Evolutionary conservation across 2,113 vertebrate genomes (phyloP).

Genomic region (Natator depressus): DNA sequence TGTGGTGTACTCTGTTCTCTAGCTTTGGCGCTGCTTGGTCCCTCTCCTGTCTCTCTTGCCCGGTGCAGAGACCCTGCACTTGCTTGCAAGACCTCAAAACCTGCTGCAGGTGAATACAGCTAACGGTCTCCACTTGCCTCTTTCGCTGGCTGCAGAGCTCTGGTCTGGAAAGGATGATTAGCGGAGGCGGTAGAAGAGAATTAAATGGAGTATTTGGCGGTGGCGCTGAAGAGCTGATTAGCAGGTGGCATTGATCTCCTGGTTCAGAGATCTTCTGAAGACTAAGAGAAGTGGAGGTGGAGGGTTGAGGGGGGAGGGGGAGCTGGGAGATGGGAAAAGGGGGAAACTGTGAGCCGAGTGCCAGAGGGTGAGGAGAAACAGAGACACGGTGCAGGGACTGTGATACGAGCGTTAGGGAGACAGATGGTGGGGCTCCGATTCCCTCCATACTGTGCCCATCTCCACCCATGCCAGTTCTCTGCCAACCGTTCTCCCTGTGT

Average conservation of each 20-base stretch:
- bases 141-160: not conserved
- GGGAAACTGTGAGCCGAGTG: not conserved
- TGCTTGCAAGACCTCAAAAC: not conserved
- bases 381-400: not conserved
- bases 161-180: constrained; percentile 40
- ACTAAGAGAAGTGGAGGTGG: not conserved
- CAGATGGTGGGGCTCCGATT: not conserved
- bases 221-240: constrained; percentile 67
- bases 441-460: not conserved
- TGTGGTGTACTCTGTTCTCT: not conserved
- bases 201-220: constrained; percentile 42
- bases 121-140: rapidly evolving
- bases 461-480: not conserved
- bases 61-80: rapidly evolving
- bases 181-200: constrained; percentile 54
- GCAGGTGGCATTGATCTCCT: constrained; percentile 62
- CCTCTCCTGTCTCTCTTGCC: not conserved
- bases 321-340: not conserved
- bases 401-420: not conserved
- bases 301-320: not conserved
- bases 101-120: rapidly evolving
- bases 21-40: rapidly evolving
- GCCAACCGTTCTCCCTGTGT: not conserved
- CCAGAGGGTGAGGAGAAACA: not conserved
- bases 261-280: constrained; percentile 63